phyloP scores from a whole-genome alignment of 2,888 invertebrate genomes.

The Clistopyga incitator region DNA sequence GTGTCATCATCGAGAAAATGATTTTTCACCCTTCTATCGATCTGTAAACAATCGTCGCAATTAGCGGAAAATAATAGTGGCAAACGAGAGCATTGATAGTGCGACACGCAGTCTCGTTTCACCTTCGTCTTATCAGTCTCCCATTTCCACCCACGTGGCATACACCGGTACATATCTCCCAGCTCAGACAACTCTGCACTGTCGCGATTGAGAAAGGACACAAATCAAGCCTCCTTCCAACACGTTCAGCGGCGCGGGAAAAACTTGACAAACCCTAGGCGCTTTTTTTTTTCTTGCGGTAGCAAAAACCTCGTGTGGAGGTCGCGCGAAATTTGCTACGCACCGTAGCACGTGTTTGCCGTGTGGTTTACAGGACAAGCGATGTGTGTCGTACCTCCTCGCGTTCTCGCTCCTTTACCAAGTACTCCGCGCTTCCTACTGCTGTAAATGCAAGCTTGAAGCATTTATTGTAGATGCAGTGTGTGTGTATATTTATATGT shows the following conservation, averaged over 20 bases:
- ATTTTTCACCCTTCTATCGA: constrained; percentile 15
- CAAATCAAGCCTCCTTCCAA: constrained; percentile 59
- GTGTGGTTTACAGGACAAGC: not conserved
- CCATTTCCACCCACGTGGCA: constrained; percentile 47
- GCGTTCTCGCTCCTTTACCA: not conserved
- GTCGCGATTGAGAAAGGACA: constrained; percentile 51
- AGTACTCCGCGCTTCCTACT: not conserved
- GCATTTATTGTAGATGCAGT: not conserved
- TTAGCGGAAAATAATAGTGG: not conserved
- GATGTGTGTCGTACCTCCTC: constrained; percentile 5
- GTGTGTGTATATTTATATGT: not conserved
- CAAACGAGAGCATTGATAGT: not conserved
- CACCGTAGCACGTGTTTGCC: constrained; percentile 15
- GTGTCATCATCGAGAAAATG: not conserved
- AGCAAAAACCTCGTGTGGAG: constrained; percentile 19
- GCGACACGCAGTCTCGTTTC: not conserved
- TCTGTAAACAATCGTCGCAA: constrained; percentile 6
- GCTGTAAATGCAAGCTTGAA: not conserved
- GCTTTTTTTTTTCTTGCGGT: constrained; percentile 5
- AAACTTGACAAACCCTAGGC: constrained; percentile 38
- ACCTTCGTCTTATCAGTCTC: constrained; percentile 26
- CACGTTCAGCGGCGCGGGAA: constrained; percentile 28
- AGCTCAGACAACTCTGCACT: not conserved
- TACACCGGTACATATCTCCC: not conserved
- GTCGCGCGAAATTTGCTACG: constrained; percentile 65